Evolutionary conservation across 1,140 invertebrate species (phyloP), one percentile per base, ranked within the genome.

Genomic region (Pseudobourletiella spinata): DNA sequence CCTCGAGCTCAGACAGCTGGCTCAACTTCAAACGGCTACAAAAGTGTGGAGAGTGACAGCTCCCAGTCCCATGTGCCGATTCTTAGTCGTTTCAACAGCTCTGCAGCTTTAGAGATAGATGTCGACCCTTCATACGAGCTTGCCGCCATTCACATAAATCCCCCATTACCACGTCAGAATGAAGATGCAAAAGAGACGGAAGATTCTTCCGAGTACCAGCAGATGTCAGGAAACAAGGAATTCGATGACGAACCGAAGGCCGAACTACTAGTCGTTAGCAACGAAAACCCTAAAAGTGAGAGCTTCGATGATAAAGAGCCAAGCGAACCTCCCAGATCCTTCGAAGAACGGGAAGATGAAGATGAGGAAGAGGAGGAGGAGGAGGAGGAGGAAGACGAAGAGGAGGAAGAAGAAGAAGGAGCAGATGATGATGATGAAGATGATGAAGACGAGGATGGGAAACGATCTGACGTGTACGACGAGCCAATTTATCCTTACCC

Each of bases 31-130:
- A 55, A 55, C 18, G 52, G 52, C 3, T 55, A 55, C 29, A 55
- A 55, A 39, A 55, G 52, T 39, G 24, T 52, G 11, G 50, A 52
- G 22, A 52, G 50, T 30, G 52, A 55, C 30, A 55, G 52, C 26
- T 32, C 26, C n/a, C 11, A 3, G 3, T 14, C 25, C 18, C 52
- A 55, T 35, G 15, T 32, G 4, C 29, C 52, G 18, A 32, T 55
- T 16, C 4, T 29, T 4, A 55, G 52, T 55, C 25, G 52, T n/a
- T 18, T 55, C 18, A 32, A 28, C 16, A 55, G 52, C 39, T n/a
- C 28, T 35, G 52, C 28, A 18, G 29, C 4, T 35, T 18, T 55
- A 20, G 52, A 55, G 18, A 39, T 32, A 32, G 52, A 55, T 18
- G 20, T 55, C 16, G 52, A 51, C 28, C 48, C 20, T 18, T 26